Evolutionary conservation across 1,140 invertebrate species (phyloP).

Genomic region (Pectinophora gossypiella): DNA sequence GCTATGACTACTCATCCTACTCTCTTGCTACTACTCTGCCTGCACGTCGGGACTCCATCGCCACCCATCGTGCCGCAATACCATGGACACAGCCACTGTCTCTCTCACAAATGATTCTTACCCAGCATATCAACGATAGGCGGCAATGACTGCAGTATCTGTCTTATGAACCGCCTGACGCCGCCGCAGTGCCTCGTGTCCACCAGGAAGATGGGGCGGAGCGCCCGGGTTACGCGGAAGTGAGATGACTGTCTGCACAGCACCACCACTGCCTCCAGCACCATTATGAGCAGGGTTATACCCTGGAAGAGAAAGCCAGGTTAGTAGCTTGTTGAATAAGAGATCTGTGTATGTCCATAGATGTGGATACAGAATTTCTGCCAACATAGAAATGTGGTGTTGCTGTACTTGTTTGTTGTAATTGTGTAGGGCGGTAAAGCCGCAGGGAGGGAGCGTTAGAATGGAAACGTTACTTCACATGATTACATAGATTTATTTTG

Average conservation of each 20-base stretch:
- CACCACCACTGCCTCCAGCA: constrained; percentile 88
- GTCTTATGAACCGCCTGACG: constrained; percentile 82
- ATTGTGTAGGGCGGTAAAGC: too few species aligned
- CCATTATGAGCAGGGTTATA: constrained; percentile 87
- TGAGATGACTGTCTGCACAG: constrained; percentile 89
- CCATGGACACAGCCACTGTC: not conserved
- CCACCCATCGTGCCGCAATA: not conserved
- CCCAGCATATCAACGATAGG: constrained; percentile 93
- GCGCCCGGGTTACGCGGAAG: constrained; percentile 89
- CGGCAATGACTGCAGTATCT: constrained; percentile 89
- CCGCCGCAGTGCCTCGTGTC: constrained; percentile 90
- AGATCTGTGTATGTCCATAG: too few species aligned
- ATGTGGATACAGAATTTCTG: too few species aligned
- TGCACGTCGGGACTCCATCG: too few species aligned
- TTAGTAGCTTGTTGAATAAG: too few species aligned
- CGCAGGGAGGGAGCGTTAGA: too few species aligned
- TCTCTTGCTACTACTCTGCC: too few species aligned
- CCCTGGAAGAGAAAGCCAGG: constrained; percentile 77
- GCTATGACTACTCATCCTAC: too few species aligned
- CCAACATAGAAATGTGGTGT: too few species aligned
- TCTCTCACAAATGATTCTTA: constrained; percentile 15
- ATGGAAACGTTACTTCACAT: too few species aligned
- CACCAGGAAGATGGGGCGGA: constrained; percentile 93
- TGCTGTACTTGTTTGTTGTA: too few species aligned
- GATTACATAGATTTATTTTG: too few species aligned